Conservation (phyloP, 2,113 vertebrate species). For the Pluvianellus socialis region DNA sequence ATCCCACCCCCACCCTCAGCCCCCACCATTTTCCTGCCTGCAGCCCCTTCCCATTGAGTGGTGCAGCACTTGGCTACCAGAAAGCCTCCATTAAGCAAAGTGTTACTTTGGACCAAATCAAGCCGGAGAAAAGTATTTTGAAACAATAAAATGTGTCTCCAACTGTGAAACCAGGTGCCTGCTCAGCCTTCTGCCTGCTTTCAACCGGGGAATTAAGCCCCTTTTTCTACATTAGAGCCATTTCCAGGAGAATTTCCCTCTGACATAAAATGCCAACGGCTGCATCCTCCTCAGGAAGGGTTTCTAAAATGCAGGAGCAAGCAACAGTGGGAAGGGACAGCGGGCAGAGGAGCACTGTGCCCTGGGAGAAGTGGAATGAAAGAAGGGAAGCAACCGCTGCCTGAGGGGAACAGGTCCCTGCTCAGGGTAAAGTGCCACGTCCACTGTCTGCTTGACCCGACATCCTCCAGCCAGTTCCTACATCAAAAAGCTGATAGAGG, state of each 20-base stretch:
- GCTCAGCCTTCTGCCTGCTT: neutral
- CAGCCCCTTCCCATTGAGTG: neutral
- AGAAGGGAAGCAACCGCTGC: neutral
- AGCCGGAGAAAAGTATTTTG: neutral
- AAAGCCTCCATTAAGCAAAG: neutral
- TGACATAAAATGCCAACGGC: neutral
- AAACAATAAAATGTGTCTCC: neutral
- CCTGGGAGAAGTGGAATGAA: neutral
- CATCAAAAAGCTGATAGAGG: neutral
- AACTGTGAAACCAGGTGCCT: neutral
- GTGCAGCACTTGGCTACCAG: neutral
- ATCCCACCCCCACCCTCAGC: neutral
- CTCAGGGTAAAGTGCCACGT: neutral
- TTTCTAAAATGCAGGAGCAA: neutral
- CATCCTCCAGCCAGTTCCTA: neutral
- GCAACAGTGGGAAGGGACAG: neutral
- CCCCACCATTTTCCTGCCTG: rapidly evolving
- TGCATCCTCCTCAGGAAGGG: neutral
- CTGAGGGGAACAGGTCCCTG: neutral
- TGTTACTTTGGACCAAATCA: neutral
- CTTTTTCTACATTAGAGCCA: neutral
- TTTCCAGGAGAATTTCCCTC: neutral
- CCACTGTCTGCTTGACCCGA: neutral
- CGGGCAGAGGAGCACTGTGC: rapidly evolving
- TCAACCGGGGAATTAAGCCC: neutral